These are phyloP conservation scores for Sebastes steindachneri DNA, from an alignment of 2,797 vertebrate species.

Conservation along the genomic window DNA sequence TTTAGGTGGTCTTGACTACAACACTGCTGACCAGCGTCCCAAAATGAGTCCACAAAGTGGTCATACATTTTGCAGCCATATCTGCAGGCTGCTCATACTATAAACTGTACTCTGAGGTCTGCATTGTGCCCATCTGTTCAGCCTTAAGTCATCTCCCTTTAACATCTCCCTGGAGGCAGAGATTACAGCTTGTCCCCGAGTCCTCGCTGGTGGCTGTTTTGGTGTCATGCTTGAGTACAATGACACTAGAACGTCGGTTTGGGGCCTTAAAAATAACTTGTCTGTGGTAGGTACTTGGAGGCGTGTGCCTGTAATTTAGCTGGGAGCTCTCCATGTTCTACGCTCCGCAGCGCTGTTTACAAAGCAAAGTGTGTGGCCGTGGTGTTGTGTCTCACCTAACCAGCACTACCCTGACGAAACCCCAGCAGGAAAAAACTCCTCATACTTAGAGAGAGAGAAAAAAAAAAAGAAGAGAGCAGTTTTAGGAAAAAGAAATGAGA, in stretches of 20 bases:
- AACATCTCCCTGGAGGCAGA: constrained; percentile 4
- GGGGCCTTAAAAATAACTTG: constrained; percentile 73
- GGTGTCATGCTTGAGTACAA: constrained; percentile 70
- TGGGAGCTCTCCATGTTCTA: constrained; percentile 52
- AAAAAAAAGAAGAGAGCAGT: background rate
- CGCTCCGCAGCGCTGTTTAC: constrained; percentile 23
- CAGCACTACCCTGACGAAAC: constrained; percentile 57
- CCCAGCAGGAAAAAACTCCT: constrained; percentile 38
- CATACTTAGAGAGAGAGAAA: background rate
- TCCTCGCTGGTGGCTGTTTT: constrained; percentile 48
- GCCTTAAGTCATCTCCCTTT: background rate
- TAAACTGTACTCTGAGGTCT: background rate
- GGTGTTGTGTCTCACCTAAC: constrained; percentile 53
- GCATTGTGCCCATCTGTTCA: background rate
- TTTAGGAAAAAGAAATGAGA: constrained; percentile 35
- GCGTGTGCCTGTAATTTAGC: constrained; percentile 74
- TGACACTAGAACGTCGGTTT: constrained; percentile 79
- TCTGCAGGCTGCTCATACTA: background rate
- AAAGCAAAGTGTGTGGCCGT: constrained; percentile 63
- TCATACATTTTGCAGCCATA: too few relatives aligned
- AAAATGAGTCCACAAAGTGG: background rate
- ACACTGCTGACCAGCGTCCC: background rate
- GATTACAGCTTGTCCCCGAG: constrained; percentile 15
- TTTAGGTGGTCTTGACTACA: too few relatives aligned
- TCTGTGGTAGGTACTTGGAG: constrained; percentile 76